A percentile compares a stretch with the other conserved stretches of the same genome.
These are phyloP conservation scores for Desoria tigrina DNA, from an alignment of 2,888 invertebrate genomes.

Conservation along the genomic window DNA sequence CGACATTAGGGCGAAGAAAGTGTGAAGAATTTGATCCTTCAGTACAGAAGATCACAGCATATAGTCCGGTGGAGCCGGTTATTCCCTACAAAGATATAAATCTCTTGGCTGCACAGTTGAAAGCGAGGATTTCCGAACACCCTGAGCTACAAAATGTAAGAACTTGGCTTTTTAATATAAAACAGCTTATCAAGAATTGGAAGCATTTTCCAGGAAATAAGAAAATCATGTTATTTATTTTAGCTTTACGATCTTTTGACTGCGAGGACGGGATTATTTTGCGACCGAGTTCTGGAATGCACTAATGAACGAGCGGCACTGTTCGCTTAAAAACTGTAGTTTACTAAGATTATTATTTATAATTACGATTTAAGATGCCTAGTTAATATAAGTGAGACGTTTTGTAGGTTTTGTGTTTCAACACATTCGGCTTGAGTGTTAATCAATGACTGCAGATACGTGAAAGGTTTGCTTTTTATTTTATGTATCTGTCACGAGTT, in stretches of 20 bases:
- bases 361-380: too few species aligned
- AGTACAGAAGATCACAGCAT: slow-evolving; percentile 44
- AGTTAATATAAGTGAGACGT: too few species aligned
- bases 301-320: slow-evolving; percentile 21
- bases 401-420: too few species aligned
- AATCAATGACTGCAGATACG: too few species aligned
- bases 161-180: too few species aligned
- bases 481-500: too few species aligned
- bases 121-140: not conserved
- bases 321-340: not conserved
- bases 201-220: too few species aligned
- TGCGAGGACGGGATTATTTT: slow-evolving; percentile 40
- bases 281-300: slow-evolving; percentile 45
- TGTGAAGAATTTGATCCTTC: slow-evolving; percentile 46
- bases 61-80: slow-evolving; percentile 41
- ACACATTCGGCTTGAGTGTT: too few species aligned
- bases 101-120: slow-evolving; percentile 5
- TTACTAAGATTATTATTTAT: not conserved
- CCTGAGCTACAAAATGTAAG: slow-evolving; percentile 3
- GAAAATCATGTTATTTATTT: slow-evolving; percentile 14
- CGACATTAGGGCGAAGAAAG: slow-evolving; percentile 42
- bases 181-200: too few species aligned
- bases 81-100: slow-evolving; percentile 50
- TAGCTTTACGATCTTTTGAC: slow-evolving; percentile 28
- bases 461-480: too few species aligned